phyloP scores from a whole-genome alignment of 2,888 invertebrate species.

The Drosophila lutescens region DNA sequence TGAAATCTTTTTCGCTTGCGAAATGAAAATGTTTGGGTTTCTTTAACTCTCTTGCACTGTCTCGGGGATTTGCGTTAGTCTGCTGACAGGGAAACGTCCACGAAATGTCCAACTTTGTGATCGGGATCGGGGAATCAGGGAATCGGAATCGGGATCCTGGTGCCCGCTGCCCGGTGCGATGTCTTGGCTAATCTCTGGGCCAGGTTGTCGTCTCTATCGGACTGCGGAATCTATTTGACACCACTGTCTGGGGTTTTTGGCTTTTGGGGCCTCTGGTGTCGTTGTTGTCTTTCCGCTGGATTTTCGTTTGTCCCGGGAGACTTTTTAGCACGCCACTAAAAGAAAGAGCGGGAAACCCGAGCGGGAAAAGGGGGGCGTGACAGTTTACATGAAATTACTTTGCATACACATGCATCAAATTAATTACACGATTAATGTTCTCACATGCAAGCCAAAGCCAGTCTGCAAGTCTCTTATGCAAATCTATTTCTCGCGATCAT shows the following conservation, averaged over 20 bases:
- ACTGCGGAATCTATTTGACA: slow-evolving; percentile 76
- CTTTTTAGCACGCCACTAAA: slow-evolving; percentile 41
- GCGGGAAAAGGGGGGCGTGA: slow-evolving; percentile 54
- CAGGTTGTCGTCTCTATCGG: slow-evolving; percentile 69
- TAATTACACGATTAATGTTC: slow-evolving; percentile 85
- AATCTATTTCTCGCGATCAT: slow-evolving; percentile 77
- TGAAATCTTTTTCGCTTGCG: slow-evolving; percentile 64
- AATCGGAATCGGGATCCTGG: slow-evolving; percentile 46
- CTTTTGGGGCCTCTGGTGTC: slow-evolving; percentile 23
- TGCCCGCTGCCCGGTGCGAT: slow-evolving; percentile 41
- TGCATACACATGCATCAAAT: slow-evolving; percentile 85
- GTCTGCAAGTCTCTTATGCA: slow-evolving; percentile 62
- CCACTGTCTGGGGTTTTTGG: slow-evolving; percentile 57
- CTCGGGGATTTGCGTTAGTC: slow-evolving; percentile 34
- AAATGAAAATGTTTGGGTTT: slow-evolving; percentile 71
- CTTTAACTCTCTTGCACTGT: slow-evolving; percentile 1
- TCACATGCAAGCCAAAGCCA: slow-evolving; percentile 68
- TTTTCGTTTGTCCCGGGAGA: slow-evolving; percentile 60
- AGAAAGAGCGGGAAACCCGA: background rate
- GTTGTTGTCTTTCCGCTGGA: slow-evolving; percentile 59
- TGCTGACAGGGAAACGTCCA: slow-evolving; percentile 68
- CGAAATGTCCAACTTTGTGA: slow-evolving; percentile 72
- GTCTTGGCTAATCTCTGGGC: slow-evolving; percentile 66
- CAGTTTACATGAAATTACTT: slow-evolving; percentile 83
- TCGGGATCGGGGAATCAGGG: slow-evolving; percentile 37